Base-by-base conservation (phyloP, 2,888 invertebrate genomes). In the Bhutanitis thaidina region DNA sequence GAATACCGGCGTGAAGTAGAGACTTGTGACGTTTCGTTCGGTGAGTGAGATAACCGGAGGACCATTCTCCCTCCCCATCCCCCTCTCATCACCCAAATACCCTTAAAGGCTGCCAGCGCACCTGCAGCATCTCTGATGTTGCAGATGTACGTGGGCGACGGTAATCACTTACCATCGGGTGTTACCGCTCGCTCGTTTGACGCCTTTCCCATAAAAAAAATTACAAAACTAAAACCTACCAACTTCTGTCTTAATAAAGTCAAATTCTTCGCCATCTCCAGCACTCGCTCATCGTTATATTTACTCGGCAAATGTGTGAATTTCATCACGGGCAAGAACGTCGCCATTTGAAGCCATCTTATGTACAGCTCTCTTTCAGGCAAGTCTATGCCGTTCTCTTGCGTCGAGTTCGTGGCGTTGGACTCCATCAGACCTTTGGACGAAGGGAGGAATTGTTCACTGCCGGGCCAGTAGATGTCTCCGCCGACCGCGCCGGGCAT, bases 401-500 rank as follows among this genome's bases (percentile, higher is more conserved):
- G 79, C 0, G 80, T 80, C 0, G 70, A 59, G 41, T 80, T 84
- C 5, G 67, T 74, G 10, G 58, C 37, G 34, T 67, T 71, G 57
- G 74, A 64, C 32, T 80, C 85, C 43, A 69, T 57, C 9, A 67
- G 81, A 47, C 86, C 92, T 64, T 85, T 91, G 47, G 91, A 90
- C 52, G 78, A 90, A 43, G 88, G 86, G 56, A 86, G 74, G 67
- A 87, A 91, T 53, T 91, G 92, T 13, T 91, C 88, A 40, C 85
- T 85, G 1, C 91, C 90, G 1, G 93, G 91, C 56, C 93, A 88
- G 43, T 93, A 91, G 36, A 94, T 94, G 64, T 97, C 97, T 0
- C 97, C 98, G 0, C 98, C 98, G 0, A 98, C 96, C 3, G 97
- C 95, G 0, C 98, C 98, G 0, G 98, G 97, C 90, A 98, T 93